A percentile compares a stretch with the other conserved stretches of the same genome.
These are phyloP conservation scores for Alectura lathami DNA, from an alignment of 2,113 vertebrate species.

Conservation along the genomic window DNA sequence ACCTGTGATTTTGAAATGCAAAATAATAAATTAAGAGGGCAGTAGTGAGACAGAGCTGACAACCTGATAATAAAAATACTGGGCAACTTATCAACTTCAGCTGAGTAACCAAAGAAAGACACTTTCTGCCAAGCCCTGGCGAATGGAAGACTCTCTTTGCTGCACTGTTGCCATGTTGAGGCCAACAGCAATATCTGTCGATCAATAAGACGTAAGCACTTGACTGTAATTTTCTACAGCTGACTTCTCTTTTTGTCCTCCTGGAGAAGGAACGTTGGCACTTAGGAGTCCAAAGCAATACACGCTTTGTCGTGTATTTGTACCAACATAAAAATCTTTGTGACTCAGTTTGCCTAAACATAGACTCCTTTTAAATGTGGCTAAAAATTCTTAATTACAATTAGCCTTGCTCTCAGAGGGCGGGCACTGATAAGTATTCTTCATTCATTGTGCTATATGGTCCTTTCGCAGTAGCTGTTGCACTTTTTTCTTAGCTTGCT, in stretches of 20 bases:
- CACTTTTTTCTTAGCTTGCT: background rate
- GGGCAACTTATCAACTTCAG: conserved; percentile 61
- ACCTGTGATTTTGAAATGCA: conserved; percentile 64
- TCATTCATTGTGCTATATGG: background rate
- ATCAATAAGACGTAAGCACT: conserved; percentile 54
- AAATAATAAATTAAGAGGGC: conserved; percentile 68
- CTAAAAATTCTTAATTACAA: background rate
- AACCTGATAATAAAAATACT: conserved; percentile 64
- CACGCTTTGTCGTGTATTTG: background rate
- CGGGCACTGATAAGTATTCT: background rate
- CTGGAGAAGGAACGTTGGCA: background rate
- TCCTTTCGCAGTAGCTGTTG: background rate
- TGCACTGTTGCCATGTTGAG: conserved; percentile 26
- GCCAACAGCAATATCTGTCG: conserved; percentile 43
- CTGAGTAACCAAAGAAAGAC: conserved; percentile 49
- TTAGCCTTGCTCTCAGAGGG: background rate
- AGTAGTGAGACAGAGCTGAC: conserved; percentile 60
- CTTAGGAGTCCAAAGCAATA: background rate
- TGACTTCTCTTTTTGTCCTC: background rate
- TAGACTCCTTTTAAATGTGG: background rate
- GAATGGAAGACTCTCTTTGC: conserved; percentile 38
- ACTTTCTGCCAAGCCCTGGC: conserved; percentile 45
- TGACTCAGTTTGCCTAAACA: conserved; percentile 5
- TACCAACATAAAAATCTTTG: background rate
- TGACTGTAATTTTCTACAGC: background rate